Conservation (phyloP, 2,888 invertebrate species). For the Colostygia pectinataria region DNA sequence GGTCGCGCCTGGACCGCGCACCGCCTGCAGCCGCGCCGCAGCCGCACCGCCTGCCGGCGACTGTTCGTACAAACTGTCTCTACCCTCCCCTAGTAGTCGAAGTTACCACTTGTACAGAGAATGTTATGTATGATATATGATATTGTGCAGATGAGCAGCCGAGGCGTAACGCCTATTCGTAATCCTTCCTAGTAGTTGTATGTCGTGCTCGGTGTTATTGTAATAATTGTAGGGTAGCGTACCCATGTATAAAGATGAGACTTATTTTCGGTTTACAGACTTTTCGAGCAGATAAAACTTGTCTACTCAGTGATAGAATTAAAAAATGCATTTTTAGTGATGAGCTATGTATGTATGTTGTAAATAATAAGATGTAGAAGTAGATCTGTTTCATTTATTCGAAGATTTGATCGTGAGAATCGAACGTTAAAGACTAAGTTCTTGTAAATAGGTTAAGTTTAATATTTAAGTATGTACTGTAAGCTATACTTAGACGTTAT, state of each 20-base stretch:
- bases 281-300: slow-evolving; percentile 81
- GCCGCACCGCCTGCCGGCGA: slow-evolving; percentile 38
- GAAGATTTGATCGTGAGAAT: slow-evolving; percentile 77
- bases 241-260: slow-evolving; percentile 60
- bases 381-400: slow-evolving; percentile 83
- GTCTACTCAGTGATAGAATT: slow-evolving; percentile 80
- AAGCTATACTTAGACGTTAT: slow-evolving; percentile 77
- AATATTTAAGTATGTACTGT: slow-evolving; percentile 70
- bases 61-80: slow-evolving; percentile 71
- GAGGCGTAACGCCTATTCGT: slow-evolving; percentile 72
- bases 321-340: slow-evolving; percentile 80
- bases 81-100: slow-evolving; percentile 64
- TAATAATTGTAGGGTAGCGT: slow-evolving; percentile 52
- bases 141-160: slow-evolving; percentile 78
- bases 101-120: slow-evolving; percentile 81
- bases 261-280: slow-evolving; percentile 73
- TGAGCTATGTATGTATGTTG: slow-evolving; percentile 76
- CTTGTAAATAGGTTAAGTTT: slow-evolving; percentile 69
- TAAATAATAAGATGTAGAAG: slow-evolving; percentile 66
- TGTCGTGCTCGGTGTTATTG: slow-evolving; percentile 61
- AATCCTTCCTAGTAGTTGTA: slow-evolving; percentile 77
- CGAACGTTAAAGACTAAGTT: slow-evolving; percentile 81
- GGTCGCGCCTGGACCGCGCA: slow-evolving; percentile 56
- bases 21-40: slow-evolving; percentile 39
- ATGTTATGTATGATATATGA: slow-evolving; percentile 68